These are phyloP conservation scores for Muntiacus reevesi DNA, from an alignment of 2,113 vertebrate genomes.

Conservation along the genomic window DNA sequence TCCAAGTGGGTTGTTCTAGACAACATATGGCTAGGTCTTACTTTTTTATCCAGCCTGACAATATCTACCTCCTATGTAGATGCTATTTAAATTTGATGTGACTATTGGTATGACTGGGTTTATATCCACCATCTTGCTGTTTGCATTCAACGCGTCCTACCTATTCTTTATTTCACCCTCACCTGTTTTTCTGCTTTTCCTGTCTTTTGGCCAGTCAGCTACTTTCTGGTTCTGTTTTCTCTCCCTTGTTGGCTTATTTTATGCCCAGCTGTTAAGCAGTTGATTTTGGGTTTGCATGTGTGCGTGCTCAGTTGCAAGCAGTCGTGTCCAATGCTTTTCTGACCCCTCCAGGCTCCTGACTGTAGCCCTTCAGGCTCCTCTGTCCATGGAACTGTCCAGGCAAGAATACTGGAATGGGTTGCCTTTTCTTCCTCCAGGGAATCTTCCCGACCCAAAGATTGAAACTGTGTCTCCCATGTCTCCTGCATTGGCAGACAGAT, in stretches of 20 bases:
- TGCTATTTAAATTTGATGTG: not conserved
- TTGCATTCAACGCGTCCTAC: not conserved
- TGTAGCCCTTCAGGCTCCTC: not conserved
- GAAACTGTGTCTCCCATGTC: not conserved
- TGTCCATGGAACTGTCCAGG: not conserved
- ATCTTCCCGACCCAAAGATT: not conserved
- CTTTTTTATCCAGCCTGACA: not conserved
- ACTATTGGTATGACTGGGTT: not conserved
- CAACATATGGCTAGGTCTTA: not conserved
- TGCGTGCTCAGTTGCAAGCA: not conserved
- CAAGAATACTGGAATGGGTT: not conserved
- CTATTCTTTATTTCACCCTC: not conserved
- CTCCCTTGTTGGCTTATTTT: not conserved
- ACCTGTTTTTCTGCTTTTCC: not conserved
- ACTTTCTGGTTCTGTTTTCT: not conserved
- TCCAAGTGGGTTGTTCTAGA: not conserved
- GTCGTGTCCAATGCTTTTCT: accelerated
- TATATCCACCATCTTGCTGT: not conserved
- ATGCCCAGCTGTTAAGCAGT: not conserved
- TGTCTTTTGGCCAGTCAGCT: not conserved
- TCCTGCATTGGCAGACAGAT: not conserved
- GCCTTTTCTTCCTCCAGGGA: not conserved
- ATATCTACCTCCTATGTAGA: not conserved
- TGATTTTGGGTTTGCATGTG: not conserved
- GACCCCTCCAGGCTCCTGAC: not conserved